Percentiles rank a stretch among this genome's conserved stretches.
Evolutionary conservation across 2,113 vertebrate species (phyloP).

Genomic region (Globicephala melas): DNA sequence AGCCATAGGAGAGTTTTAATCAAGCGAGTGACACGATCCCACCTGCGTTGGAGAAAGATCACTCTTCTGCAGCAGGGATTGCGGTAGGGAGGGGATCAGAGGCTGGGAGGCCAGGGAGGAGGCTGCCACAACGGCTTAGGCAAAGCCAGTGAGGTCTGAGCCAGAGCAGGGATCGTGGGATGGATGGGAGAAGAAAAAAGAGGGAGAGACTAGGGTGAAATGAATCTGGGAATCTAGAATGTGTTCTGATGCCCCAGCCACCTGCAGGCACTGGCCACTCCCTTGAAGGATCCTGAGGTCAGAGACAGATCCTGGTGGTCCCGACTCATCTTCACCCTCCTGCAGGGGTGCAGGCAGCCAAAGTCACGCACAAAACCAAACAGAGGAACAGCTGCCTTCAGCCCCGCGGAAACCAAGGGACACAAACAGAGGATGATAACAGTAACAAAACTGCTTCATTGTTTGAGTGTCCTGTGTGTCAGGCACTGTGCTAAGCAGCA

Average conservation of each 20-base stretch:
- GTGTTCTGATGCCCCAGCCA: not conserved
- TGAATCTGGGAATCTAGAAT: not conserved
- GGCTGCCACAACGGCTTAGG: not conserved
- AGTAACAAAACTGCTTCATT: not conserved
- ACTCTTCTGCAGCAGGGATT: not conserved
- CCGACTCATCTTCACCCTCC: not conserved
- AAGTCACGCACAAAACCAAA: not conserved
- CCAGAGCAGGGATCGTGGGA: not conserved
- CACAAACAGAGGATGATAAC: not conserved
- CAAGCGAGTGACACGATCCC: constrained; percentile 69
- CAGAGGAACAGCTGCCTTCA: not conserved
- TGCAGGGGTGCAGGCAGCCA: not conserved
- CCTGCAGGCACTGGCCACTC: not conserved
- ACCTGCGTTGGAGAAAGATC: constrained; percentile 53
- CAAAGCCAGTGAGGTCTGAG: not conserved
- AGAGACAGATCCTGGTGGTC: not conserved
- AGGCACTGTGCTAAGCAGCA: not conserved
- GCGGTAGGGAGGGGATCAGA: not conserved
- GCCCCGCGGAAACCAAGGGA: not conserved
- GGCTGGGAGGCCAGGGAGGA: not conserved
- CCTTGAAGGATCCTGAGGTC: not conserved
- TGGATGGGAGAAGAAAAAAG: not conserved
- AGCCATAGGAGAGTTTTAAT: constrained; percentile 74
- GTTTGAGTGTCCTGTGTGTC: rapidly evolving
- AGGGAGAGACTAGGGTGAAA: not conserved